Conservation (phyloP, 2,888 invertebrate genomes). For the Trachelus stipa region DNA sequence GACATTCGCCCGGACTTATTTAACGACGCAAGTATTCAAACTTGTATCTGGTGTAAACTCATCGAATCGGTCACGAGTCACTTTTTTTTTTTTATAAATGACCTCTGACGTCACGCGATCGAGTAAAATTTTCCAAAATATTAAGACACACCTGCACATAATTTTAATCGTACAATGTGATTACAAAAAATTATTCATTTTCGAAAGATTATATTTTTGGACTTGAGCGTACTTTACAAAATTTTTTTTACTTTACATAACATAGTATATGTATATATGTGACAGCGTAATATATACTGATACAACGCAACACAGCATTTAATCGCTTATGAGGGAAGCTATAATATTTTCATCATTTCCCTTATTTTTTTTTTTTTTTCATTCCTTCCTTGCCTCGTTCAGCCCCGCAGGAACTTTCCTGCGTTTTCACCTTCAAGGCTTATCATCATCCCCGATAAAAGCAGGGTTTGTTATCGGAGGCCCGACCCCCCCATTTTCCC, state of each 20-base stretch:
- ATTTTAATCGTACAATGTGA: no score
- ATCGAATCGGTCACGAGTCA: no score
- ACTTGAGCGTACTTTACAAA: no score
- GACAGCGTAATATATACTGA: not conserved
- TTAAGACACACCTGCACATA: no score
- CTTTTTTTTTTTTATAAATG: no score
- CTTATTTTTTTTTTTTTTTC: not conserved
- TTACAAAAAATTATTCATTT: no score
- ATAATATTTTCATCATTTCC: not conserved
- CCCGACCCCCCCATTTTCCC: not conserved
- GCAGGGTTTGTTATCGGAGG: not conserved
- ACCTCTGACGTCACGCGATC: not conserved
- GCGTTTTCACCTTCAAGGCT: not conserved
- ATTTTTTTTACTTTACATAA: not conserved
- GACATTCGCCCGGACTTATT: no score
- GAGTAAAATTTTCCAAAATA: not conserved
- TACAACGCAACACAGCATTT: not conserved
- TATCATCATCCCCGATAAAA: not conserved
- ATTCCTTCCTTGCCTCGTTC: not conserved
- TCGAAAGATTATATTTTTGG: no score
- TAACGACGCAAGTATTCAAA: no score
- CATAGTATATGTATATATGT: not conserved
- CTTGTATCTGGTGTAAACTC: no score
- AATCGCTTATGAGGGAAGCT: not conserved
- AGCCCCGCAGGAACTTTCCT: not conserved